phyloP scores from a whole-genome alignment of 2,113 vertebrate genomes.

The Leptosomus discolor region DNA sequence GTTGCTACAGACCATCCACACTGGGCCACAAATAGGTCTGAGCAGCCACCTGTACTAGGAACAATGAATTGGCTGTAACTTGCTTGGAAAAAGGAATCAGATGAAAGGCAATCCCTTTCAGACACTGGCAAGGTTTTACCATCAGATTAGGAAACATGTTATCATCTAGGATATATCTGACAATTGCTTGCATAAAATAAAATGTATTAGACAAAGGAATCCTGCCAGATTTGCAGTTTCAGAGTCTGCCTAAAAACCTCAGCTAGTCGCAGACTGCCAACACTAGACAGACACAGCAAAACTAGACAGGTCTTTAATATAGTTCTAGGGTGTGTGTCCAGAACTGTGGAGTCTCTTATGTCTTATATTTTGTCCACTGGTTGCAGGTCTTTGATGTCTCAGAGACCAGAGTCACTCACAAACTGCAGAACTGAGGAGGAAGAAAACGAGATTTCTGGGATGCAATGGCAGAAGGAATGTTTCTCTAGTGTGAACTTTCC shows the following conservation, averaged over 20 bases:
- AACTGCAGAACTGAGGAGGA: neutral
- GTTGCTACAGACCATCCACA: neutral
- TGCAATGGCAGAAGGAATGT: neutral
- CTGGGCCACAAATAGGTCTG: neutral
- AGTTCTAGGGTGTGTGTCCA: neutral
- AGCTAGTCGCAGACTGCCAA: neutral
- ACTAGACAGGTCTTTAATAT: neutral
- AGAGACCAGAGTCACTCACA: neutral
- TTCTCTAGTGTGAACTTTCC: neutral
- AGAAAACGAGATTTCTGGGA: neutral
- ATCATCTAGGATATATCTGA: neutral
- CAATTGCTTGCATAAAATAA: neutral
- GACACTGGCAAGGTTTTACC: neutral
- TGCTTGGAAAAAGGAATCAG: neutral
- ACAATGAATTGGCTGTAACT: neutral
- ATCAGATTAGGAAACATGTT: neutral
- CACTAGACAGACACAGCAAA: neutral
- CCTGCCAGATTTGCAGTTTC: neutral
- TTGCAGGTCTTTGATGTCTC: neutral
- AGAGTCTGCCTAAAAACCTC: neutral
- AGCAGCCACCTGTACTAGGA: neutral
- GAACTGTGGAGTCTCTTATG: neutral
- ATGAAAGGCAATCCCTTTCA: neutral
- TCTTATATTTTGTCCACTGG: neutral
- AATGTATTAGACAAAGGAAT: neutral